Percentiles rank a stretch among this genome's conserved stretches.
Evolutionary conservation across 2,113 vertebrate genomes (phyloP).

Genomic region (Abramis brama): DNA sequence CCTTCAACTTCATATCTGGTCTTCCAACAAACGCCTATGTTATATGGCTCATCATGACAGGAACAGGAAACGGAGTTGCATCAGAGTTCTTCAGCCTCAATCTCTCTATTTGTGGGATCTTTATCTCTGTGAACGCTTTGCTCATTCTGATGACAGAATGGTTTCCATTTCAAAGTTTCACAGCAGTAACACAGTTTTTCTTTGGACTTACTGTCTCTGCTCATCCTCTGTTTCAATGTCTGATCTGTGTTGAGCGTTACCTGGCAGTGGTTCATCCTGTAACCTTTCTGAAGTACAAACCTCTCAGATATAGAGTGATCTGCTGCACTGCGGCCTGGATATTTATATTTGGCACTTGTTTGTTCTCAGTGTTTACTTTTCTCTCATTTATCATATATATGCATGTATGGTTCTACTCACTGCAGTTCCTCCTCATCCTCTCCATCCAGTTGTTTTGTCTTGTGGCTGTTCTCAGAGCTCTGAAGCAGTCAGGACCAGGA

Average conservation of each 20-base stretch:
- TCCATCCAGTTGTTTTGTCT: neutral
- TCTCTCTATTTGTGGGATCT: neutral
- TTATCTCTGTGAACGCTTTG: neutral
- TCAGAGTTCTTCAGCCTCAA: neutral
- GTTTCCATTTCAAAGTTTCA: neutral
- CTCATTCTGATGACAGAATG: neutral
- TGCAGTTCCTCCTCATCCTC: neutral
- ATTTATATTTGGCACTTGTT: too few species aligned
- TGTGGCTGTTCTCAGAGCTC: too few species aligned
- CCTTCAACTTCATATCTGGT: neutral
- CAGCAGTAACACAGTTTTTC: neutral
- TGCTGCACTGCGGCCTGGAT: neutral
- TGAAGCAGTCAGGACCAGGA: too few species aligned
- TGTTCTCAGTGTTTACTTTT: neutral
- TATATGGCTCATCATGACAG: neutral
- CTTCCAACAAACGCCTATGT: neutral
- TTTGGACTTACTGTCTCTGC: neutral
- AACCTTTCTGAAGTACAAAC: neutral
- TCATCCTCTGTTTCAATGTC: constrained; percentile 9
- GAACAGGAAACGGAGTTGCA: neutral
- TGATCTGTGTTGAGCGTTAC: neutral
- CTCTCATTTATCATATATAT: too few species aligned
- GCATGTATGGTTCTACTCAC: too few species aligned
- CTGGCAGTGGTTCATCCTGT: neutral
- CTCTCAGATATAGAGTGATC: constrained; percentile 2